Evolutionary conservation across 2,113 vertebrate genomes (phyloP).

Genomic region (Haemorhous mexicanus): DNA sequence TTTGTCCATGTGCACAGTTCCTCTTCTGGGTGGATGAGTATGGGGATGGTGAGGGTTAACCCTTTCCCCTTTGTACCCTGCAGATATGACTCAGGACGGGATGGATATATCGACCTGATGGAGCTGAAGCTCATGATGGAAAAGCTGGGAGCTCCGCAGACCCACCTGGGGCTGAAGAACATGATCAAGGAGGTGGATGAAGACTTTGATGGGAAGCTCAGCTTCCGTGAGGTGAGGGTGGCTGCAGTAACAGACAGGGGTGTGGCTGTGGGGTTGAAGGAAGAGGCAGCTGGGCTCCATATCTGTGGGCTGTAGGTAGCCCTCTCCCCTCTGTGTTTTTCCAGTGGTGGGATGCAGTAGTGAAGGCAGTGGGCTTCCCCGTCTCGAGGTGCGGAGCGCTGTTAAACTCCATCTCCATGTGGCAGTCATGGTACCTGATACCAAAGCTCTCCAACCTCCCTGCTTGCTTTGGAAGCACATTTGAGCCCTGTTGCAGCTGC

Average conservation of each 20-base stretch:
- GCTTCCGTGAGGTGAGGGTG: constrained; percentile 74
- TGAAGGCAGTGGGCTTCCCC: not conserved
- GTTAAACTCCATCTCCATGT: accelerated
- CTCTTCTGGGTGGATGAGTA: not conserved
- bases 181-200: constrained; percentile 83
- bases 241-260: not conserved
- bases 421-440: not conserved
- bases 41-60: not conserved
- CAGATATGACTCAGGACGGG: constrained; percentile 75
- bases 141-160: constrained; percentile 78
- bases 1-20: not conserved
- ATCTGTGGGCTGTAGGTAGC: not conserved
- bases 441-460: not conserved
- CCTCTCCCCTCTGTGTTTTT: not conserved
- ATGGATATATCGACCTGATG: constrained; percentile 79
- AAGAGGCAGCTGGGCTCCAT: not conserved
- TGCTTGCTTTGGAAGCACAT: not conserved
- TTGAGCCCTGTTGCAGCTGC: not conserved
- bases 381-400: not conserved
- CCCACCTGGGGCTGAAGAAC: constrained; percentile 77
- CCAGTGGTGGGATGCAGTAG: not conserved
- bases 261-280: not conserved
- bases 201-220: constrained; percentile 78
- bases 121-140: constrained; percentile 83
- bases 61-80: not conserved